These are phyloP conservation scores for Neoascia interrupta DNA, from an alignment of 2,888 invertebrate species.

Conservation along the genomic window DNA sequence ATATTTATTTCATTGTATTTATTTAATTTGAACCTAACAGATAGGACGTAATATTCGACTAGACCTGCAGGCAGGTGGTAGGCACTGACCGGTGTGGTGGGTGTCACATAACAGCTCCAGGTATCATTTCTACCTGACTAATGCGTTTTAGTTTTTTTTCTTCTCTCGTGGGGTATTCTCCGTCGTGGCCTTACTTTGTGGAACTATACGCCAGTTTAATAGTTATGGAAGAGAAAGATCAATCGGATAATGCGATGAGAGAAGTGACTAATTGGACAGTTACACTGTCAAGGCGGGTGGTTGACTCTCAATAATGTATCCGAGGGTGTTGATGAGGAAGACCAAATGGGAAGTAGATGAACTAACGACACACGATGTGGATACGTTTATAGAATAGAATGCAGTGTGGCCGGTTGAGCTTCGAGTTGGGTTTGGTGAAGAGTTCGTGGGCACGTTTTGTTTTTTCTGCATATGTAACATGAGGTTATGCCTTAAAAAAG, in stretches of 20 bases:
- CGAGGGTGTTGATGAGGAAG: neutral
- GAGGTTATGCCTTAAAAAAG: too few relatives aligned
- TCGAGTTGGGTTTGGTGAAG: too few relatives aligned
- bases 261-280: slow-evolving; percentile 69
- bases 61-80: neutral
- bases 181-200: slow-evolving; percentile 1
- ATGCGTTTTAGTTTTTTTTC: slow-evolving; percentile 47
- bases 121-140: slow-evolving; percentile 64
- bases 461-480: too few relatives aligned
- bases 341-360: too few relatives aligned
- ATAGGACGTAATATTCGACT: slow-evolving; percentile 5
- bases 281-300: slow-evolving; percentile 67
- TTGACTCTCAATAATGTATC: slow-evolving; percentile 56
- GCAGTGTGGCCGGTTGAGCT: too few relatives aligned
- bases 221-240: slow-evolving; percentile 60
- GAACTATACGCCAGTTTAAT: slow-evolving; percentile 40
- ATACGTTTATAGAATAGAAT: too few relatives aligned
- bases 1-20: slow-evolving; percentile 62
- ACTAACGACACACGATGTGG: too few relatives aligned
- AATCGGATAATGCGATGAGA: slow-evolving; percentile 66
- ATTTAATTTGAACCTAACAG: slow-evolving; percentile 53
- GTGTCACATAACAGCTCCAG: slow-evolving; percentile 59
- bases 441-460: too few relatives aligned
- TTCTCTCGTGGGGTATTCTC: slow-evolving; percentile 18
- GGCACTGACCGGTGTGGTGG: slow-evolving; percentile 24